These are phyloP conservation scores for Coregonus ussuriensis DNA, from an alignment of 2,797 vertebrate genomes.

Conservation along the genomic window DNA sequence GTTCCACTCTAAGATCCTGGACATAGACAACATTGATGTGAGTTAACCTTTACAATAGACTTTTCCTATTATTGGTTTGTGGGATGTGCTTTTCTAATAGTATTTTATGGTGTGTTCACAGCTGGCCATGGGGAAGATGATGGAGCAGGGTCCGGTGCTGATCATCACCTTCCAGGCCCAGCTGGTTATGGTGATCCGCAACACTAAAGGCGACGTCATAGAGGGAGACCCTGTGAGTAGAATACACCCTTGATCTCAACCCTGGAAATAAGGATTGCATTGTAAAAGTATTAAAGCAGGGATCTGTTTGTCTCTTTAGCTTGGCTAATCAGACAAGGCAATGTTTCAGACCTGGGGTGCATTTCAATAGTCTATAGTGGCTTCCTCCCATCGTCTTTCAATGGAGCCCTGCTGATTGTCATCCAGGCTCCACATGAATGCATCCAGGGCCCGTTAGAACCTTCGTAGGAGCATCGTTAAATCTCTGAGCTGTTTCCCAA, in stretches of 20 bases:
- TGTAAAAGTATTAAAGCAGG: no score
- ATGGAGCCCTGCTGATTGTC: no score
- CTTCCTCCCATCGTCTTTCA: background rate
- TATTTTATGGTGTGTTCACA: constrained; percentile 50
- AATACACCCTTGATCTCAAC: background rate
- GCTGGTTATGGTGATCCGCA: constrained; percentile 88
- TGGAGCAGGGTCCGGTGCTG: constrained; percentile 95
- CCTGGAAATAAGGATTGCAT: background rate
- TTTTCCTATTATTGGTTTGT: background rate
- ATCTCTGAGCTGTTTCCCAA: no score
- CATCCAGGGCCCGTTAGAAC: constrained; percentile 2
- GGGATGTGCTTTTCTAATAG: background rate
- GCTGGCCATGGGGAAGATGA: constrained; percentile 97
- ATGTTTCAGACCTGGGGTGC: background rate
- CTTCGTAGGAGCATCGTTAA: no score
- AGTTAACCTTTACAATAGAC: constrained; percentile 58
- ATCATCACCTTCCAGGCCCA: constrained; percentile 98
- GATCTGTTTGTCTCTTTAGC: no score
- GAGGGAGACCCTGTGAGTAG: constrained; percentile 92
- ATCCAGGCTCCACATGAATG: constrained; percentile 2
- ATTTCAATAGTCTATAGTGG: background rate
- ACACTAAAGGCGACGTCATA: constrained; percentile 86
- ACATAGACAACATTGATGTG: constrained; percentile 93
- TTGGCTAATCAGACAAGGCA: no score
- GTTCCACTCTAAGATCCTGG: constrained; percentile 92